phyloP scores from a whole-genome alignment of 2,113 vertebrate species.

The Lepisosteus oculatus region DNA sequence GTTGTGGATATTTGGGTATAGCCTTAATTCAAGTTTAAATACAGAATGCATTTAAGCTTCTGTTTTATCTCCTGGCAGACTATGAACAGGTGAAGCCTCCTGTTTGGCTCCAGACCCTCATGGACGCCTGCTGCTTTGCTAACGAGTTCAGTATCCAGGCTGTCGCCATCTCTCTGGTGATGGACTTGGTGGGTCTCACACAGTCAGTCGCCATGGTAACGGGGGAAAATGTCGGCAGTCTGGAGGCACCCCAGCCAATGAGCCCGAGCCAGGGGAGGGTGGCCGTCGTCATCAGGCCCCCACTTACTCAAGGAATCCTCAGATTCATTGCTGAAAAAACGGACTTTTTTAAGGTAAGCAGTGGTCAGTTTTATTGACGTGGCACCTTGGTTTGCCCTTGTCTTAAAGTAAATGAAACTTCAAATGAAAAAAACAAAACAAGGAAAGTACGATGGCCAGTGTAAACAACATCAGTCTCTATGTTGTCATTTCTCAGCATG shows the following conservation, averaged over 20 bases:
- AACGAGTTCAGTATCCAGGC: conserved; percentile 84
- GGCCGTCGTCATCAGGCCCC: conserved; percentile 92
- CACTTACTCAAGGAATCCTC: conserved; percentile 91
- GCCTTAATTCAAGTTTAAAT: too few relatives aligned
- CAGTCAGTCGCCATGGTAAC: conserved; percentile 89
- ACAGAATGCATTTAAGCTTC: too few relatives aligned
- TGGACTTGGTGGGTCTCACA: conserved; percentile 91
- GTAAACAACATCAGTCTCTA: background rate
- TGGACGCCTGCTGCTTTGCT: conserved; percentile 85
- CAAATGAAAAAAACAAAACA: too few relatives aligned
- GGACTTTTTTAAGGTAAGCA: conserved; percentile 87
- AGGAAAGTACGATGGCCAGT: background rate
- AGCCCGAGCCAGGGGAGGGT: conserved; percentile 95
- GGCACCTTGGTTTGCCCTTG: too few relatives aligned
- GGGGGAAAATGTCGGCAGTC: conserved; percentile 74
- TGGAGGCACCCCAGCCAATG: conserved; percentile 78
- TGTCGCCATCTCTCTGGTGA: conserved; percentile 87
- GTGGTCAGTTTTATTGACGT: too few relatives aligned
- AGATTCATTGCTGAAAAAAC: conserved; percentile 91
- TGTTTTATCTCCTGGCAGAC: conserved; percentile 56
- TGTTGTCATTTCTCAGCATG: conserved; percentile 57
- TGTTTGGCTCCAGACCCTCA: conserved; percentile 88
- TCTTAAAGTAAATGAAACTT: too few relatives aligned
- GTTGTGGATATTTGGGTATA: too few relatives aligned
- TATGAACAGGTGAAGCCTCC: conserved; percentile 80